phyloP scores from a whole-genome alignment of 2,888 invertebrate species.

The Acleris cristana region DNA sequence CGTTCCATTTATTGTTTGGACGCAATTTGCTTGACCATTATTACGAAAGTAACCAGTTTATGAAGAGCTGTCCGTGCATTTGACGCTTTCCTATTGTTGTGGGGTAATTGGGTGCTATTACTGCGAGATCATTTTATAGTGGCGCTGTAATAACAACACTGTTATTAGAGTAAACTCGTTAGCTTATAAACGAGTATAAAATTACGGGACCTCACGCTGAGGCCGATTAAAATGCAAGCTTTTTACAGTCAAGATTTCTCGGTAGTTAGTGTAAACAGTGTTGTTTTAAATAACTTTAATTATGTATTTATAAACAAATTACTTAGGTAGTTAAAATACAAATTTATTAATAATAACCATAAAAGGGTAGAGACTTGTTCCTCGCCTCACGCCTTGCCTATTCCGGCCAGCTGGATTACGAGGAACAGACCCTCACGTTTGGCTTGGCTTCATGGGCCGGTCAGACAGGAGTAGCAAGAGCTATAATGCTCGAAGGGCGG shows the following conservation, averaged over 20 bases:
- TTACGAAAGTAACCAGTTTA: constrained; percentile 35
- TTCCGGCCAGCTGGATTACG: too few species aligned
- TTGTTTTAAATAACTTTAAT: constrained; percentile 56
- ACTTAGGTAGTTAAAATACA: too few species aligned
- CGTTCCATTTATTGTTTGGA: constrained; percentile 35
- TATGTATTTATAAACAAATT: constrained; percentile 14
- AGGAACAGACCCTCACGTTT: too few species aligned
- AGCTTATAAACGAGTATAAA: constrained; percentile 59
- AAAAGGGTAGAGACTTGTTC: too few species aligned
- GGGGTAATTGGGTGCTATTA: constrained; percentile 23
- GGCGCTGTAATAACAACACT: constrained; percentile 43
- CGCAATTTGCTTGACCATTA: constrained; percentile 32
- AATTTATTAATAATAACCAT: too few species aligned
- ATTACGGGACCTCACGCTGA: constrained; percentile 64
- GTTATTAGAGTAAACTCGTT: constrained; percentile 58
- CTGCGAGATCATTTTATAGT: constrained; percentile 34
- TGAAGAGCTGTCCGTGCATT: constrained; percentile 25
- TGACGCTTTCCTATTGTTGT: constrained; percentile 33
- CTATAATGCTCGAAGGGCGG: too few species aligned
- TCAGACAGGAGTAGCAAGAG: too few species aligned
- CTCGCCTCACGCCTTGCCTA: too few species aligned
- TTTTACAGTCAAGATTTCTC: constrained; percentile 53
- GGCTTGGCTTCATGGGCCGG: too few species aligned
- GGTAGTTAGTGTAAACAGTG: constrained; percentile 52
- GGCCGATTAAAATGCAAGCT: constrained; percentile 61